A percentile compares a stretch with the other conserved stretches of the same genome.
Conservation (phyloP, 2,888 invertebrate species). For the Cosmia trapezina region DNA sequence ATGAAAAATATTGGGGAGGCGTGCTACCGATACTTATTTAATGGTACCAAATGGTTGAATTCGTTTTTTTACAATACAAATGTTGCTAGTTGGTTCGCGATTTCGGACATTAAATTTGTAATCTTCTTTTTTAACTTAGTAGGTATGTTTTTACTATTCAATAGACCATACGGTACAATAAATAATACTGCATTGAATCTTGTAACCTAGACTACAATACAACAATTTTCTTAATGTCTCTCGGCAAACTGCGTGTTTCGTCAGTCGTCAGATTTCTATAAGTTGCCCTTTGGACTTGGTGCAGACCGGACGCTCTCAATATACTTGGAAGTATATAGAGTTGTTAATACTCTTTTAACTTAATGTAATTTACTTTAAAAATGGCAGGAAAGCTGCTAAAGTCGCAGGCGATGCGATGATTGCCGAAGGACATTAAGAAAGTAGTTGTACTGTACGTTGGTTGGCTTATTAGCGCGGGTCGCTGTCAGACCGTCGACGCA, state of each 20-base stretch:
- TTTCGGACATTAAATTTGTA: background rate
- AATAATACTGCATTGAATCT: background rate
- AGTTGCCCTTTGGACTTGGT: no score
- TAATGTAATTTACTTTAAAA: no score
- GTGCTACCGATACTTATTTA: constrained; percentile 6
- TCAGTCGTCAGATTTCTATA: no score
- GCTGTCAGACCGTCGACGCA: background rate
- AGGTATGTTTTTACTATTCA: background rate
- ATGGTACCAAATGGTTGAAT: background rate
- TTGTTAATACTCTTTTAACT: no score
- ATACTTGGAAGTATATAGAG: no score
- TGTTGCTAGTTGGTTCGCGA: background rate
- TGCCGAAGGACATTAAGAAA: no score
- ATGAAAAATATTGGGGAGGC: constrained; percentile 25
- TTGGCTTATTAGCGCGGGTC: constrained; percentile 4
- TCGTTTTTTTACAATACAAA: background rate
- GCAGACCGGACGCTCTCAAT: no score
- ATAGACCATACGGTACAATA: no score
- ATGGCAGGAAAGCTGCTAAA: no score
- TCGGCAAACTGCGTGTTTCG: no score
- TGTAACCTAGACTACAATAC: background rate
- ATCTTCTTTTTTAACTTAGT: background rate
- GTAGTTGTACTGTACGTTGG: background rate
- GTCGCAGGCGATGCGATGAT: no score
- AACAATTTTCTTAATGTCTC: no score